Percentiles rank a stretch among this genome's conserved stretches.
Evolutionary conservation across 2,113 vertebrate species (phyloP).

Genomic region (Xenopus borealis): DNA sequence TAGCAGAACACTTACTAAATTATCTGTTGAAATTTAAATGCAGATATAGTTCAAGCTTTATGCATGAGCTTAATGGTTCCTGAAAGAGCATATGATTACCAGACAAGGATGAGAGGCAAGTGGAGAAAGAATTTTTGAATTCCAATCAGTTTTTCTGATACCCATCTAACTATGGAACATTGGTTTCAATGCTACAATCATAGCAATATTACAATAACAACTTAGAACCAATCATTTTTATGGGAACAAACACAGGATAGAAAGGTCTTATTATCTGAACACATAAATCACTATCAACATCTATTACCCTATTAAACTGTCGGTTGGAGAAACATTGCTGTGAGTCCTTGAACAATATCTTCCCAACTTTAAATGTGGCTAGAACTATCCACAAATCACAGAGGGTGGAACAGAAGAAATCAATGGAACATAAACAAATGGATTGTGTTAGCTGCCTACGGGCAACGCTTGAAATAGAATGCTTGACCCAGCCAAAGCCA

Average conservation of each 20-base stretch:
- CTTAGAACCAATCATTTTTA: constrained; percentile 64
- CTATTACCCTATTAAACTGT: constrained; percentile 68
- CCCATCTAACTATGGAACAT: constrained; percentile 52
- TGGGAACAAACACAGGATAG: constrained; percentile 59
- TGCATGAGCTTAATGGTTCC: constrained; percentile 25
- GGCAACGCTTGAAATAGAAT: constrained; percentile 23
- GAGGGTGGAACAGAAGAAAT: constrained; percentile 53
- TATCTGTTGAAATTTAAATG: constrained; percentile 1
- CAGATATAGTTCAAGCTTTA: constrained; percentile 7
- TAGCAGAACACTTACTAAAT: background rate
- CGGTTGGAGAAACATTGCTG: constrained; percentile 62
- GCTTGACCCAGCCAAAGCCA: constrained; percentile 38
- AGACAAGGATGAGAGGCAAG: background rate
- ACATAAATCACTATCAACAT: constrained; percentile 57
- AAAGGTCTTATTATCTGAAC: constrained; percentile 61
- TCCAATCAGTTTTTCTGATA: constrained; percentile 45
- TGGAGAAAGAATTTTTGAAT: background rate
- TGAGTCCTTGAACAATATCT: constrained; percentile 63
- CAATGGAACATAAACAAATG: constrained; percentile 51
- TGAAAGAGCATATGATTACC: constrained; percentile 17
- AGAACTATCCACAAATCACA: constrained; percentile 58
- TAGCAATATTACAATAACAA: constrained; percentile 59
- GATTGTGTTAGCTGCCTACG: constrained; percentile 50
- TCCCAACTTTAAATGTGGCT: constrained; percentile 58
- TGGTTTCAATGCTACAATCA: constrained; percentile 50